Evolutionary conservation across 2,888 invertebrate species (phyloP).

Genomic region (Tenodera sinensis): DNA sequence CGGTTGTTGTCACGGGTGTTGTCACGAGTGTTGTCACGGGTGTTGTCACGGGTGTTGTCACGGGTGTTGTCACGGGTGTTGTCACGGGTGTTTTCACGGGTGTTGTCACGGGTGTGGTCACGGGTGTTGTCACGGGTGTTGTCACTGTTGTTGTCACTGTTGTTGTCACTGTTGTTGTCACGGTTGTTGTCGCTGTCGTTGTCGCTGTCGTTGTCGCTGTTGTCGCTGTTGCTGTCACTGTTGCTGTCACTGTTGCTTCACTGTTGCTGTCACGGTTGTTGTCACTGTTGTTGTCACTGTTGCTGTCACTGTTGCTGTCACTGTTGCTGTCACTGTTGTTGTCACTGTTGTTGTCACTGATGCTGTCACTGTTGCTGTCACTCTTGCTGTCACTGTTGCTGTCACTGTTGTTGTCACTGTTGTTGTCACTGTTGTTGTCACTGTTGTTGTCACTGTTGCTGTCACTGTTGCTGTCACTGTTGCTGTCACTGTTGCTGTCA

Average conservation of each 20-base stretch:
- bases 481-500: neutral
- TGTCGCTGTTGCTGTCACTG: neutral
- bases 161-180: slow-evolving; percentile 1
- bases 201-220: neutral
- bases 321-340: too few species aligned
- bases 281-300: neutral
- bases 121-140: too few species aligned
- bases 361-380: too few species aligned
- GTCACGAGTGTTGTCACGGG: neutral
- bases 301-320: slow-evolving; percentile 1
- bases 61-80: too few species aligned
- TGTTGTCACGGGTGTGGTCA: too few species aligned
- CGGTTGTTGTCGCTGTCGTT: too few species aligned
- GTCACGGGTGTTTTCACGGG: too few species aligned
- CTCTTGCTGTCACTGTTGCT: slow-evolving; percentile 18
- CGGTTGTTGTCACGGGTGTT: too few species aligned
- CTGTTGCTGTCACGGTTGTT: too few species aligned
- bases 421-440: neutral
- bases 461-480: slow-evolving; percentile 5
- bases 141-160: neutral
- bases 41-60: too few species aligned
- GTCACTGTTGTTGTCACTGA: too few species aligned
- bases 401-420: slow-evolving; percentile 12
- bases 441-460: slow-evolving; percentile 7
- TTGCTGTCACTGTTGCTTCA: neutral